Conservation (phyloP, 2,113 vertebrate genomes). For the Dendropsophus ebraccatus region DNA sequence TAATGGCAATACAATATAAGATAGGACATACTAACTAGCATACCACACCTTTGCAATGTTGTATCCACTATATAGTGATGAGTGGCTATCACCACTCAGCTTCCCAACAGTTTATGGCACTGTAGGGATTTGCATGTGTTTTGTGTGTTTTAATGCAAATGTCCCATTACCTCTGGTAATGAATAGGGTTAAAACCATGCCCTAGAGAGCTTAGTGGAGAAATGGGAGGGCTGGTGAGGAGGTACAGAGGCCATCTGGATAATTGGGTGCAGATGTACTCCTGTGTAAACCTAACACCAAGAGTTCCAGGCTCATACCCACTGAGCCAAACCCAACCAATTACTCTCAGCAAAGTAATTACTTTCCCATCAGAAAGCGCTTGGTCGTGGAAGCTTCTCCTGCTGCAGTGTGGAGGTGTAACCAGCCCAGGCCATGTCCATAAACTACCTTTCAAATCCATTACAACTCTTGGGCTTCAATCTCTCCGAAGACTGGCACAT, state of each 20-base stretch:
- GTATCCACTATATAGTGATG: too few relatives aligned
- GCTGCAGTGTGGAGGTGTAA: conserved; percentile 1
- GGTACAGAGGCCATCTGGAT: conserved; percentile 43
- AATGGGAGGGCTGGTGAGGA: conserved; percentile 31
- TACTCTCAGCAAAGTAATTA: conserved; percentile 41
- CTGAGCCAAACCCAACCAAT: conserved; percentile 53
- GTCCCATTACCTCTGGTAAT: conserved; percentile 20
- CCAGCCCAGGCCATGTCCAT: not conserved
- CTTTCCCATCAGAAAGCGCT: conserved; percentile 32
- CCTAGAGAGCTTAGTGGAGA: conserved; percentile 6
- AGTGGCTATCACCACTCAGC: too few relatives aligned
- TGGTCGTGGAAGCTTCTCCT: conserved; percentile 18
- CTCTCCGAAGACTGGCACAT: not conserved
- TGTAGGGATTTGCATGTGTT: not conserved
- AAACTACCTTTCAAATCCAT: not conserved
- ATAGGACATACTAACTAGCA: too few relatives aligned
- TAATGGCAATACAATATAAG: too few relatives aligned
- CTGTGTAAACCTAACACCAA: conserved; percentile 56
- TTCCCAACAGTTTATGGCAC: not conserved
- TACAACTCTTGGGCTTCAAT: not conserved
- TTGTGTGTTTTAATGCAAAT: not conserved
- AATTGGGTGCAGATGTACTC: conserved; percentile 55
- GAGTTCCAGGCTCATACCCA: conserved; percentile 41
- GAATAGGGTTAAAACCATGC: conserved; percentile 29
- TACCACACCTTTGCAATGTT: too few relatives aligned